Percentiles rank a stretch among this genome's conserved stretches.
phyloP scores from a whole-genome alignment of 2,797 vertebrate species.

The Zonotrichia albicollis region DNA sequence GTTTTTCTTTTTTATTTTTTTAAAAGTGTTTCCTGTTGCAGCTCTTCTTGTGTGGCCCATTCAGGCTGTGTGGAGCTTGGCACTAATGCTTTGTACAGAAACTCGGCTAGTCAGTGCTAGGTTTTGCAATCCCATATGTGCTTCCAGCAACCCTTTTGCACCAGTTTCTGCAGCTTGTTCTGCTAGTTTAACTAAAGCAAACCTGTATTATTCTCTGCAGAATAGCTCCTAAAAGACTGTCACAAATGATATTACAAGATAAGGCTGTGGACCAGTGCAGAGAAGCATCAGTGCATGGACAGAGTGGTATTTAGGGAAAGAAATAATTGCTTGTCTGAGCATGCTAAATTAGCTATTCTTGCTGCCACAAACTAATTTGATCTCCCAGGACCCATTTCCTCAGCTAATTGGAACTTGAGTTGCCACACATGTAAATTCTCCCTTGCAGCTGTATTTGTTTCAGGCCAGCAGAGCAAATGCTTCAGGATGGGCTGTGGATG shows the following conservation, averaged over 20 bases:
- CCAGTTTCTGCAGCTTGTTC: not conserved
- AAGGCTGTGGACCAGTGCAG: not conserved
- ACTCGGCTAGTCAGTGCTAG: not conserved
- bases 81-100: not conserved
- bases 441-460: slow-evolving; percentile 44
- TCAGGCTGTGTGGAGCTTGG: not conserved
- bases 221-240: slow-evolving; percentile 17
- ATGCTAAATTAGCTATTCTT: slow-evolving; percentile 51
- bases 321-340: slow-evolving; percentile 60
- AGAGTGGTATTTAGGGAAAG: slow-evolving; percentile 49
- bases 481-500: not conserved
- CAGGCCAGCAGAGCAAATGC: not conserved
- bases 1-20: too few relatives aligned
- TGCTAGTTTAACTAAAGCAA: not conserved
- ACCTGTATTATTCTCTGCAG: not conserved
- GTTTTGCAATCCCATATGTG: not conserved
- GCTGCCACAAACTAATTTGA: slow-evolving; percentile 60
- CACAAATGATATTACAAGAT: not conserved
- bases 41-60: not conserved
- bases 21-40: not conserved
- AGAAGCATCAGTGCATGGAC: slow-evolving; percentile 3
- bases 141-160: not conserved
- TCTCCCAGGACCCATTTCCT: slow-evolving; percentile 62
- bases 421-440: slow-evolving; percentile 37
- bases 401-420: slow-evolving; percentile 47